Percentiles rank a stretch among this genome's conserved stretches.
phyloP scores from a whole-genome alignment of 1,140 invertebrate genomes.

The Platyura marginata region DNA sequence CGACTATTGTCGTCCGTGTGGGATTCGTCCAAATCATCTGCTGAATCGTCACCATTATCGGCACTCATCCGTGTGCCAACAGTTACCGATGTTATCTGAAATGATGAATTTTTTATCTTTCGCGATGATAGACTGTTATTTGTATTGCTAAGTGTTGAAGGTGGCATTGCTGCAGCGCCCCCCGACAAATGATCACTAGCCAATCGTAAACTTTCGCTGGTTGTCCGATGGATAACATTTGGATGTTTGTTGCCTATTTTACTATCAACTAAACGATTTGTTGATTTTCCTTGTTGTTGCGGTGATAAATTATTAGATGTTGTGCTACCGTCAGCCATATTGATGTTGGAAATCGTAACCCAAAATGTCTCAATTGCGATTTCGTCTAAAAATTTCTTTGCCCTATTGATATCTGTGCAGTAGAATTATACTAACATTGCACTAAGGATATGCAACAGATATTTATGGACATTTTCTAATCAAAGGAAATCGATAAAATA shows the following conservation, averaged over 20 bases:
- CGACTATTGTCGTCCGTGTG: slow-evolving; percentile 73
- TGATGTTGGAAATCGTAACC: neutral
- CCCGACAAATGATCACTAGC: slow-evolving; percentile 6
- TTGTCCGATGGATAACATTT: slow-evolving; percentile 51
- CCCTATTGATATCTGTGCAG: too few species aligned
- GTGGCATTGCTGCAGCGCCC: neutral
- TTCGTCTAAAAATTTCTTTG: neutral
- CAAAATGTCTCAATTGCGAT: neutral
- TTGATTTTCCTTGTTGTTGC: neutral
- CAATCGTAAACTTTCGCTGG: slow-evolving; percentile 54
- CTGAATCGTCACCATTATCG: slow-evolving; percentile 79
- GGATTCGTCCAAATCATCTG: slow-evolving; percentile 84
- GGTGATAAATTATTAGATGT: neutral
- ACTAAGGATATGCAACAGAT: neutral
- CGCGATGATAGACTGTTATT: slow-evolving; percentile 5
- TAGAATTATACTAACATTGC: neutral
- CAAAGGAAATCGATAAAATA: too few species aligned
- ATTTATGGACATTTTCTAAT: neutral
- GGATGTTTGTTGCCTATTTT: slow-evolving; percentile 5
- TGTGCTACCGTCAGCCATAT: neutral
- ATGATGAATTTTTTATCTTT: slow-evolving; percentile 47
- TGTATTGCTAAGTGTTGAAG: slow-evolving; percentile 12
- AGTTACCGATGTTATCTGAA: slow-evolving; percentile 83
- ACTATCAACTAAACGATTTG: neutral
- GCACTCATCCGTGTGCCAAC: slow-evolving; percentile 58